phyloP scores from a whole-genome alignment of 2,888 invertebrate species.

The Hypena proboscidalis region DNA sequence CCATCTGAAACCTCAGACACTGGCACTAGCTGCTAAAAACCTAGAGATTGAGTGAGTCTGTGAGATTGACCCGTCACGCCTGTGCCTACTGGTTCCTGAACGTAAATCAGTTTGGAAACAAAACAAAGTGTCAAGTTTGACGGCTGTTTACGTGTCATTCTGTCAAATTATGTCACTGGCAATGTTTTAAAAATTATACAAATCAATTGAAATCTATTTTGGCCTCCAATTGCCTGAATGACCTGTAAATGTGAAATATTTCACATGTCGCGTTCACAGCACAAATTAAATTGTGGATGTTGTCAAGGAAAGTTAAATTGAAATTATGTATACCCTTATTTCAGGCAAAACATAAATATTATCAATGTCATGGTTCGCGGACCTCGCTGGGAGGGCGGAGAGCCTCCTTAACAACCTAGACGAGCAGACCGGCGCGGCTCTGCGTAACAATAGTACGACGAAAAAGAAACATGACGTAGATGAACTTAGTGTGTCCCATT shows the following conservation, averaged over 20 bases:
- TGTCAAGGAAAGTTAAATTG: neutral
- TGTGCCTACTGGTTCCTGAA: no score
- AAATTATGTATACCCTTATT: constrained; percentile 16
- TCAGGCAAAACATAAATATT: constrained; percentile 43
- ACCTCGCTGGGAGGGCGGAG: constrained; percentile 90
- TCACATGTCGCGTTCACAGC: neutral
- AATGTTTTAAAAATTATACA: constrained; percentile 32
- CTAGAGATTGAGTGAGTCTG: no score
- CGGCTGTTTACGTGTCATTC: constrained; percentile 44
- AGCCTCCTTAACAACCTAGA: constrained; percentile 90
- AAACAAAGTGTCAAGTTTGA: no score
- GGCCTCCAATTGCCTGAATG: constrained; percentile 30
- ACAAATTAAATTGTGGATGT: neutral
- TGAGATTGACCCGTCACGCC: no score
- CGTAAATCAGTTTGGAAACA: no score
- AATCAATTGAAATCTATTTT: constrained; percentile 6
- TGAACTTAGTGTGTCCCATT: constrained; percentile 35
- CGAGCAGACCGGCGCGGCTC: constrained; percentile 89
- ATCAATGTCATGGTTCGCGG: constrained; percentile 90
- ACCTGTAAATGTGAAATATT: constrained; percentile 20
- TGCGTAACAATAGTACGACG: constrained; percentile 69
- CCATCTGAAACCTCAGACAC: no score
- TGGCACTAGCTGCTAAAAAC: no score
- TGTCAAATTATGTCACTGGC: no score
- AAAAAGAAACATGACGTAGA: constrained; percentile 56